phyloP scores from a whole-genome alignment of 2,797 vertebrate species.

The Diplodus sargus region DNA sequence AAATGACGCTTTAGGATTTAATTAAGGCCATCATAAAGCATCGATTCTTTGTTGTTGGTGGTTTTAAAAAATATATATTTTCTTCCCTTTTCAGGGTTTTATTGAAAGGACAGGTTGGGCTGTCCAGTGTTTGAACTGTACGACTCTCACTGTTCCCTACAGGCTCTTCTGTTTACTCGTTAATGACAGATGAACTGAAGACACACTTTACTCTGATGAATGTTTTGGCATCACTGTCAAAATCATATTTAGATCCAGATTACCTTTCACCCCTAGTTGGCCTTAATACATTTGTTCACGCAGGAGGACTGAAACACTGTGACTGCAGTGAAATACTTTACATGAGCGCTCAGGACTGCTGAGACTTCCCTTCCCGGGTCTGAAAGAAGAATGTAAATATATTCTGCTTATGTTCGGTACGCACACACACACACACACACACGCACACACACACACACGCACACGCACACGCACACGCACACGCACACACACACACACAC shows the following conservation, averaged over 20 bases:
- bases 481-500: too few species aligned
- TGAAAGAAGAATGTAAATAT: slow-evolving; percentile 37
- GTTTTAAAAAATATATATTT: too few species aligned
- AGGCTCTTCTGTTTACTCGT: not conserved
- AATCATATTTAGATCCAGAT: not conserved
- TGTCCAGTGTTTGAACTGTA: too few species aligned
- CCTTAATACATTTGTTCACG: not conserved
- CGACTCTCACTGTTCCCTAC: too few species aligned
- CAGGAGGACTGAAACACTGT: not conserved
- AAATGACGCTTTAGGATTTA: too few species aligned
- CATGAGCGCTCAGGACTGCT: not conserved
- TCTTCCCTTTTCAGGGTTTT: too few species aligned
- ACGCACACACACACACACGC: too few species aligned
- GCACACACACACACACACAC: too few species aligned
- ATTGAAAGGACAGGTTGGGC: too few species aligned
- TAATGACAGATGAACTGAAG: not conserved
- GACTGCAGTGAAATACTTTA: slow-evolving; percentile 11
- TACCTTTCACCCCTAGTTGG: not conserved
- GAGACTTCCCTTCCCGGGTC: slow-evolving; percentile 4
- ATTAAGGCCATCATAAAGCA: too few species aligned
- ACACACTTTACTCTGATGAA: not conserved
- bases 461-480: too few species aligned
- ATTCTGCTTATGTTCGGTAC: slow-evolving; percentile 20
- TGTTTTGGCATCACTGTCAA: not conserved
- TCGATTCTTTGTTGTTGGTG: too few species aligned